A percentile compares a stretch with the other conserved stretches of the same genome.
phyloP scores from a whole-genome alignment of 1,140 invertebrate species.

The Euwallacea fornicatus region DNA sequence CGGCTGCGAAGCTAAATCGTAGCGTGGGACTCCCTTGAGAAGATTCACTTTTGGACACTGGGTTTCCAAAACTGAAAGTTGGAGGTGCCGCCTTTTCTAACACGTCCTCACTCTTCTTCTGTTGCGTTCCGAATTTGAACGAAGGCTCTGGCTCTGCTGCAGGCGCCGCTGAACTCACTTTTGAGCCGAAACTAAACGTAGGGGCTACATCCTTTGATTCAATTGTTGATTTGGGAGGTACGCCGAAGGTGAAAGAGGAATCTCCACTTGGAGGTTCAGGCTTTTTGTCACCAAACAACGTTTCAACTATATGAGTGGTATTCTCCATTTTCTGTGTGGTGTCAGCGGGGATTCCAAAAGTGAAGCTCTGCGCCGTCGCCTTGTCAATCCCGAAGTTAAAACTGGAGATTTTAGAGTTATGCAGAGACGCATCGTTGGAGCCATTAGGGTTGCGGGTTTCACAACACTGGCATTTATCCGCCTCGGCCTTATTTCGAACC shows the following conservation, averaged over 20 bases:
- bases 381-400: conserved; percentile 57
- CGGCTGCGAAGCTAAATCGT: background rate
- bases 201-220: background rate
- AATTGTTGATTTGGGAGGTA: conserved; percentile 1
- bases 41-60: background rate
- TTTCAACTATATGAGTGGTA: background rate
- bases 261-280: background rate
- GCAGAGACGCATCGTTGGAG: background rate
- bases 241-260: conserved; percentile 14
- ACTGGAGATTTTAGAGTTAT: conserved; percentile 20
- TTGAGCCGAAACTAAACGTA: background rate
- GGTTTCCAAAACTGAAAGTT: conserved; percentile 15
- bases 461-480: conserved; percentile 58
- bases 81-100: background rate
- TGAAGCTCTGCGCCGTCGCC: conserved; percentile 39
- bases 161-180: background rate
- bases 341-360: conserved; percentile 39
- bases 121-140: conserved; percentile 6
- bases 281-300: conserved; percentile 27
- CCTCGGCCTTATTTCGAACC: conserved; percentile 58
- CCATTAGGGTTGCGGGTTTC: conserved; percentile 51
- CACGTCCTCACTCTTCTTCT: background rate
- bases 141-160: background rate
- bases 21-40: conserved; percentile 15
- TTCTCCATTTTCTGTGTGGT: background rate